Evolutionary conservation across 2,113 vertebrate genomes (phyloP), one percentile per base, ranked within the genome.

Genomic region (Mustela nigripes): DNA sequence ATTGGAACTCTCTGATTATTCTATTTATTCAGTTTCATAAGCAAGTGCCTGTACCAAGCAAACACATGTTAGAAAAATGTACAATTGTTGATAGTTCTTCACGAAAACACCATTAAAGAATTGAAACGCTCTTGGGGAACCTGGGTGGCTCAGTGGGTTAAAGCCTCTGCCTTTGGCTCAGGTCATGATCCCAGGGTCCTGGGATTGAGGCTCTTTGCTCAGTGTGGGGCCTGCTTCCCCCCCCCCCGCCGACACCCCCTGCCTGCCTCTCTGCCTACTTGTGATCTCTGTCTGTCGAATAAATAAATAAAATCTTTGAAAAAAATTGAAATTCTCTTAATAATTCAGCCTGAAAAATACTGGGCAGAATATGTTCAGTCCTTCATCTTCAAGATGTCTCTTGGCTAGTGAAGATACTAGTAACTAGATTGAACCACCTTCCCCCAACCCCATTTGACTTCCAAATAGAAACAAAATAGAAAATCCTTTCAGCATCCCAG

Each of bases 401-500:
- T 50, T 65, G 48, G 42, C 14, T 90, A 28, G 12, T 45, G 28
- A 94, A 84, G 39, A 89, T 6, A 78, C 53, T 84, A n/a, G 45
- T 56, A 62, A 71, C 14, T 71, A 18, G 33, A 86, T 31, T 11
- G 22, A 42, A 63, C 15, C 71, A 60, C 14, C 3, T 53, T 89
- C 39, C 60, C 45, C 45, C 53, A 56, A 16, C 28, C 26, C 80
- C 74, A 63, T 62, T 62, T 95, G 48, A 63, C 63, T 91, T 62
- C 80, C 73, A 83, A 73, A 92, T 14, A 90, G 79, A 95, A 95
- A 69, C 83, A 89, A 95, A 95, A 82, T 15, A 65, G 42, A 87
- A 65, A 33, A 92, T 94, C 39, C 14, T 71, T 45, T 89, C 16
- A 89, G 73, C 26, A 18, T 62, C 60, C 36, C 71, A 79, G n/a